Evolutionary conservation across 1,140 invertebrate species (phyloP), one percentile per base, ranked within the genome.

Genomic region (Diabrotica virgifera): DNA sequence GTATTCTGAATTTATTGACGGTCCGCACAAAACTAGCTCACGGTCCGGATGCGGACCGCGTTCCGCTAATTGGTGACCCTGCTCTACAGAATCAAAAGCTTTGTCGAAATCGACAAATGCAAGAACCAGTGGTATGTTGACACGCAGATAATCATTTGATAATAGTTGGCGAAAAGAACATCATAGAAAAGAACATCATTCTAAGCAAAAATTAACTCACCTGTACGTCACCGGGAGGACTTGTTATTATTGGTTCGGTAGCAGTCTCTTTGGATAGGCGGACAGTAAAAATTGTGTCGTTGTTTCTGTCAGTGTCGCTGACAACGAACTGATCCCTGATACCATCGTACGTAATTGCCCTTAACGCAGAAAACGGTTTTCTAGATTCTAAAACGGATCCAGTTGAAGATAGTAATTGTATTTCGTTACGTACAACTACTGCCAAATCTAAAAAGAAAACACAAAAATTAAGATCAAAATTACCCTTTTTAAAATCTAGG

Each of bases 381-480:
- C 81, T 75, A 69, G 80, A 73, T 11, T 79, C 80, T 5, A 81
- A 79, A 63, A 83, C 73, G 6, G 81, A 83, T 70, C 85, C 82
- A 68, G 86, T 85, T 9, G 70, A 69, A 51, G 80, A 77, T 66
- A 87, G 82, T 69, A 90, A 87, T 72, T 88, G 81, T 61, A 91
- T 82, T 78, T 85, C 81, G 59, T 84, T 81, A 65, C 82, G 83
- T 37, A 84, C 80, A 1, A 86, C 85, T 9, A 90, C 81, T 5
- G 87, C 89, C 64, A 89, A 79, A 77, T 90, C 89, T 91, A 83
- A 86, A 87, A 24, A 24, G 4, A 24, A 24, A n/a, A n/a, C n/a
- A 24, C 24, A 24, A 4, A 24, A 24, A 24, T 24, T 24, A 24
- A 1, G 24, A 2, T 24, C 24, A 24, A 24, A 24, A 24, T 24